Evolutionary conservation across 37 sponge, comb jelly and placozoan species (phyloP).

Genomic region (Eunapius fragilis): DNA sequence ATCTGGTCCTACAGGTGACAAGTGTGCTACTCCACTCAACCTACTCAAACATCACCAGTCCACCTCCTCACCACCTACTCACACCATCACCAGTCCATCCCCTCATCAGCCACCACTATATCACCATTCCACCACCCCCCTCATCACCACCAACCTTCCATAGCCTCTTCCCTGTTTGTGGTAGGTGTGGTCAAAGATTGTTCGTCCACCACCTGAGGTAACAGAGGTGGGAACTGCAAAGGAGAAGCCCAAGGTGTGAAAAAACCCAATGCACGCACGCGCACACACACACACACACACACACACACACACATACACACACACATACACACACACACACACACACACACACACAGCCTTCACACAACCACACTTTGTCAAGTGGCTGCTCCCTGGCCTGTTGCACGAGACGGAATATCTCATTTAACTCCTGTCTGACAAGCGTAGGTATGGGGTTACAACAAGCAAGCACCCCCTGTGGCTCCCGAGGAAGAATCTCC

Average conservation of each 20-base stretch:
- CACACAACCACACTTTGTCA: slow-evolving; percentile 17
- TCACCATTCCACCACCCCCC: no score
- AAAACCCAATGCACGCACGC: background rate
- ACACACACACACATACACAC: background rate
- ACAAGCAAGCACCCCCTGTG: slow-evolving; percentile 89
- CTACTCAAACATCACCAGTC: background rate
- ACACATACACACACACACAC: background rate
- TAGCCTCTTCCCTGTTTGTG: background rate
- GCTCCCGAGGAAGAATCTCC: slow-evolving; percentile 80
- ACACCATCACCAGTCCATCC: background rate
- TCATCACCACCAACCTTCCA: background rate
- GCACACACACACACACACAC: background rate
- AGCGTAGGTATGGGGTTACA: slow-evolving; percentile 93
- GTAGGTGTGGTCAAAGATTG: background rate
- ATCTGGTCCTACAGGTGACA: background rate
- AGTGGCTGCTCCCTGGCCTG: slow-evolving; percentile 58
- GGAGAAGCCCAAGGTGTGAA: background rate
- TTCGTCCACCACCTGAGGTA: background rate
- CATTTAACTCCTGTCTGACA: slow-evolving; percentile 74
- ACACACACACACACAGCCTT: background rate
- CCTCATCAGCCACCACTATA: no score
- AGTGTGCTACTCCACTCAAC: background rate
- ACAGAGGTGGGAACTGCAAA: background rate
- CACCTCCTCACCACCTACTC: background rate
- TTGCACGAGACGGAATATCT: slow-evolving; percentile 65